phyloP scores from a whole-genome alignment of 1,140 invertebrate genomes.

The Habropoda laboriosa region DNA sequence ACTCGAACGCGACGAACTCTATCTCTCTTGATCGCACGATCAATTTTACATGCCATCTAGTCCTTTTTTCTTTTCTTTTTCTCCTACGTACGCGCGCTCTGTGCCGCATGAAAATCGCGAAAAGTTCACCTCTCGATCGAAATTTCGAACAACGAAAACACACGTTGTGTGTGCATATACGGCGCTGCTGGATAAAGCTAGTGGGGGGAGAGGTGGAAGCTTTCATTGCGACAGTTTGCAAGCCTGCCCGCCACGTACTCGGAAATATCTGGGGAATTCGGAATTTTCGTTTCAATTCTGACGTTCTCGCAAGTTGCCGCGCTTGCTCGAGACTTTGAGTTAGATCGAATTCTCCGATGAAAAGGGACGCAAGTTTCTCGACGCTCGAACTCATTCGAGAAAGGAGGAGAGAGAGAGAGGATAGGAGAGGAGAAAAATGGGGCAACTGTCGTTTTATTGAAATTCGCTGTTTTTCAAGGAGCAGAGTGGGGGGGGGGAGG shows the following conservation, averaged over 20 bases:
- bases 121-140: slow-evolving; percentile 13
- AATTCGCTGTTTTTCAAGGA: slow-evolving; percentile 16
- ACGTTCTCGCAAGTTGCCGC: slow-evolving; percentile 16
- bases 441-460: slow-evolving; percentile 2
- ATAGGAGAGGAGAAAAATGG: slow-evolving; percentile 8
- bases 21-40: slow-evolving; percentile 40
- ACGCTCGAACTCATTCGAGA: background rate
- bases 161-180: background rate
- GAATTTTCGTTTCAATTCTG: slow-evolving; percentile 35
- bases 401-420: background rate
- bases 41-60: slow-evolving; percentile 59
- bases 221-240: slow-evolving; percentile 22
- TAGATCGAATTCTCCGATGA: slow-evolving; percentile 33
- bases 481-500: no score
- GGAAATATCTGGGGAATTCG: slow-evolving; percentile 46
- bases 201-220: background rate
- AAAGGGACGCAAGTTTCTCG: slow-evolving; percentile 27
- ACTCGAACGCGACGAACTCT: slow-evolving; percentile 10
- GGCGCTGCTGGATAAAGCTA: no score
- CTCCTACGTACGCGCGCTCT: no score
- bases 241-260: slow-evolving; percentile 2
- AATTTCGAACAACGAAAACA: slow-evolving; percentile 6
- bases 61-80: slow-evolving; percentile 43
- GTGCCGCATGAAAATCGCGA: slow-evolving; percentile 40
- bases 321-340: slow-evolving; percentile 32